These are phyloP conservation scores for Margarornis squamiger DNA, from an alignment of 2,797 vertebrate genomes.

Conservation along the genomic window DNA sequence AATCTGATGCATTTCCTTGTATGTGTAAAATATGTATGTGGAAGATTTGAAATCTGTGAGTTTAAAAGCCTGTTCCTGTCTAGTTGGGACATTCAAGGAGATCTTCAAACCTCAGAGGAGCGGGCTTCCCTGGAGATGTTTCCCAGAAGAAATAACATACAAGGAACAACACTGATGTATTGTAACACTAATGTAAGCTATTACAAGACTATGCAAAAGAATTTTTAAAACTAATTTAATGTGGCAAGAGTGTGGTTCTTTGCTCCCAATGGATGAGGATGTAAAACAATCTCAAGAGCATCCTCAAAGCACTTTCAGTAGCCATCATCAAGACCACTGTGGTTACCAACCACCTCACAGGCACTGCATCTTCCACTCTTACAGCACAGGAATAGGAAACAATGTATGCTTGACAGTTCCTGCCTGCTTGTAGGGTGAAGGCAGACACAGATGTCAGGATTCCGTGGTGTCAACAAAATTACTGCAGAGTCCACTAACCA, in stretches of 20 bases:
- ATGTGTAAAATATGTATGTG: not conserved
- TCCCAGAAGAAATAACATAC: not conserved
- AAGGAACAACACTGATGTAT: not conserved
- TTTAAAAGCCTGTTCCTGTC: constrained; percentile 11
- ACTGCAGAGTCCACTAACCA: not conserved
- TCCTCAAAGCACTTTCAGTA: not conserved
- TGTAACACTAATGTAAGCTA: not conserved
- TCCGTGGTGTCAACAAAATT: not conserved
- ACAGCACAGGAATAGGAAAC: not conserved
- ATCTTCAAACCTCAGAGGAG: not conserved
- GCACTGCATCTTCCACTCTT: not conserved
- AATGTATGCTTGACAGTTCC: not conserved
- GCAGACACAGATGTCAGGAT: not conserved
- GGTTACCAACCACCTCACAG: not conserved
- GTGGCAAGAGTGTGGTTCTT: not conserved
- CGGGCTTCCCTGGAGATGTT: not conserved
- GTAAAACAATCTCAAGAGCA: not conserved
- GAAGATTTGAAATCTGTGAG: not conserved
- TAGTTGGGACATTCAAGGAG: not conserved
- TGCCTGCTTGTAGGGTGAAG: not conserved
- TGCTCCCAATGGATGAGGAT: not conserved
- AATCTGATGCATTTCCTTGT: not conserved
- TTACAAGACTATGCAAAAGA: not conserved
- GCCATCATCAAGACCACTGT: not conserved
- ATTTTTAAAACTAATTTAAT: not conserved